A percentile compares a stretch with the other conserved stretches of the same genome.
Conservation (phyloP, 2,113 vertebrate species). For the Anhinga anhinga region DNA sequence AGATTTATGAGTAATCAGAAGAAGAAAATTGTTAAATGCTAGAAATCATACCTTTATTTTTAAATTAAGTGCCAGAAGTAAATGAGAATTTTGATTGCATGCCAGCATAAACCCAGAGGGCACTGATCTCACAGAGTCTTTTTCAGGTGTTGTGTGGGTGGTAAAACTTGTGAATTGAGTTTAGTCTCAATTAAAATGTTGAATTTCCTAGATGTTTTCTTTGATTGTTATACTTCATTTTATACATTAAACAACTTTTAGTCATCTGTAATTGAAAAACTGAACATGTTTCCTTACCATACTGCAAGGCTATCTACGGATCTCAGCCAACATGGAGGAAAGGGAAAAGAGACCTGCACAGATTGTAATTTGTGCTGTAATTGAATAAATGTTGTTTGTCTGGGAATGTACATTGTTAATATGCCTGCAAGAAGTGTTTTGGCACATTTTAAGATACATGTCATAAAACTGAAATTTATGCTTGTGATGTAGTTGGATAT, state of each 20-base stretch:
- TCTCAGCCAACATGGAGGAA: neutral
- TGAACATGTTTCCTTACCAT: neutral
- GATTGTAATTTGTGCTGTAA: neutral
- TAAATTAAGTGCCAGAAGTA: slow-evolving; percentile 4
- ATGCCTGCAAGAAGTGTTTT: neutral
- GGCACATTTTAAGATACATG: neutral
- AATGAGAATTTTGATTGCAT: slow-evolving; percentile 31
- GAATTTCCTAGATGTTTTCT: neutral
- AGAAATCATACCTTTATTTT: slow-evolving; percentile 42
- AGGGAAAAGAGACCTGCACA: neutral
- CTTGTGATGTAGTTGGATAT: neutral
- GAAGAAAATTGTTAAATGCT: neutral
- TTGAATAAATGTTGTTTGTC: neutral
- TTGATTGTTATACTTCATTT: neutral
- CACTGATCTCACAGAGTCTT: neutral
- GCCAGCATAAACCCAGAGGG: neutral
- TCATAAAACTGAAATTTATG: neutral
- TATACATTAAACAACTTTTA: neutral
- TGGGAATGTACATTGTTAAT: neutral
- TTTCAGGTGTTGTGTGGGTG: neutral
- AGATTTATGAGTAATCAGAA: slow-evolving; percentile 17
- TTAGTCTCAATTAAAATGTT: neutral
- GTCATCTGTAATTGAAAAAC: neutral
- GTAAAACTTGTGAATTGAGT: neutral
- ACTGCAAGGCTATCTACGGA: fast-evolving